Conservation (phyloP, 2,888 invertebrate species). For the Phrixothrix hirtus region DNA sequence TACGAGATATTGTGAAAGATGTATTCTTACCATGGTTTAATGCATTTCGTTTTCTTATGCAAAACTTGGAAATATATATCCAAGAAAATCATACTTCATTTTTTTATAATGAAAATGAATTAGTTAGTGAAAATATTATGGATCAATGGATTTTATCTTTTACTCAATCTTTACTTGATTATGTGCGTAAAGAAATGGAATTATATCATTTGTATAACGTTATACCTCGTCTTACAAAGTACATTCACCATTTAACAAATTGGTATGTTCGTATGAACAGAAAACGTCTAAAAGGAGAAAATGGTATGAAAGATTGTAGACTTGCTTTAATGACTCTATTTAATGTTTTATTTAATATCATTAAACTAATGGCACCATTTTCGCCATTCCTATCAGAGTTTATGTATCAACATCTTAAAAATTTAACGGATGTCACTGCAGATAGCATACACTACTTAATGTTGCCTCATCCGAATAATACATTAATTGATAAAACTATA, state of each 20-base stretch:
- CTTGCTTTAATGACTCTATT: conserved; percentile 86
- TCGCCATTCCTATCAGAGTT: conserved; percentile 95
- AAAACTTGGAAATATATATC: conserved; percentile 84
- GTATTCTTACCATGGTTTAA: conserved; percentile 98
- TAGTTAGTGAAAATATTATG: conserved; percentile 74
- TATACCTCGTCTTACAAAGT: conserved; percentile 89
- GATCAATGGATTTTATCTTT: conserved; percentile 97
- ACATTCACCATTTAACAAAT: conserved; percentile 96
- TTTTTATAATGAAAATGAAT: conserved; percentile 49
- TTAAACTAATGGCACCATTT: conserved; percentile 94
- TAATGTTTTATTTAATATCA: conserved; percentile 85
- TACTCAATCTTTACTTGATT: conserved; percentile 88
- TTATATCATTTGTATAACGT: conserved; percentile 95
- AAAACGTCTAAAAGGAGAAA: conserved; percentile 90
- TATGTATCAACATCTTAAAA: conserved; percentile 87
- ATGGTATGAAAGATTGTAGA: conserved; percentile 77
- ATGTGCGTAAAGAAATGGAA: conserved; percentile 90
- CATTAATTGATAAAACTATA: conserved; percentile 79
- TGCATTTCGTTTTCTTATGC: conserved; percentile 89
- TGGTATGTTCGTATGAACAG: conserved; percentile 99
- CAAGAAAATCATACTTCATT: conserved; percentile 59
- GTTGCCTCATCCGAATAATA: conserved; percentile 74
- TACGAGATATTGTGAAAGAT: conserved; percentile 93
- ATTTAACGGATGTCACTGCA: conserved; percentile 62
- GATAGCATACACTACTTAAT: conserved; percentile 91